These are phyloP conservation scores for Myopa testacea DNA, from an alignment of 2,888 invertebrate species.

Conservation along the genomic window DNA sequence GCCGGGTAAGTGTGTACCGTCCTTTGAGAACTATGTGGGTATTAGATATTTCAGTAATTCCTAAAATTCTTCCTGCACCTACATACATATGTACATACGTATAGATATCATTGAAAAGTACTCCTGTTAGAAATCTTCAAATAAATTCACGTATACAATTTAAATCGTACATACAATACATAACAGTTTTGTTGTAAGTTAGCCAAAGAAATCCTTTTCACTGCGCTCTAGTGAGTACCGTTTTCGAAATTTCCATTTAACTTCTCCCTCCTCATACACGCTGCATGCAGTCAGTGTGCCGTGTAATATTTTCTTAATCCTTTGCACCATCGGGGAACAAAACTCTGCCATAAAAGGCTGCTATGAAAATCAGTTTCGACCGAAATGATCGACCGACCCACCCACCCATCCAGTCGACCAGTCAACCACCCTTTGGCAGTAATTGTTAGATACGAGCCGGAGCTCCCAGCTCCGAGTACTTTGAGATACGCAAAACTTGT, in stretches of 20 bases:
- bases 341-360: background rate
- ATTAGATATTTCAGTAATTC: background rate
- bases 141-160: too few relatives aligned
- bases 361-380: background rate
- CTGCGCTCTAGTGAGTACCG: background rate
- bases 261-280: background rate
- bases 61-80: background rate
- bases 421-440: background rate
- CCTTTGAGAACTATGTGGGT: background rate
- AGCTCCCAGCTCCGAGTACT: too few relatives aligned
- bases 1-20: slow-evolving; percentile 74
- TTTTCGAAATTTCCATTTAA: background rate
- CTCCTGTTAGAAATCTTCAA: too few relatives aligned
- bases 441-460: background rate
- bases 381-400: too few relatives aligned
- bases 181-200: too few relatives aligned
- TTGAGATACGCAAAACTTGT: background rate
- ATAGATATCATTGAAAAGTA: too few relatives aligned
- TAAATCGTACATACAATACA: too few relatives aligned
- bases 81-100: background rate
- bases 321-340: background rate
- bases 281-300: background rate
- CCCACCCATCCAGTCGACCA: background rate
- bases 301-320: slow-evolving; percentile 23
- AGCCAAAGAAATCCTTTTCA: too few relatives aligned